Evolutionary conservation across 2,888 invertebrate species (phyloP), one percentile per base, ranked within the genome.

Genomic region (Acrobasis suavella): DNA sequence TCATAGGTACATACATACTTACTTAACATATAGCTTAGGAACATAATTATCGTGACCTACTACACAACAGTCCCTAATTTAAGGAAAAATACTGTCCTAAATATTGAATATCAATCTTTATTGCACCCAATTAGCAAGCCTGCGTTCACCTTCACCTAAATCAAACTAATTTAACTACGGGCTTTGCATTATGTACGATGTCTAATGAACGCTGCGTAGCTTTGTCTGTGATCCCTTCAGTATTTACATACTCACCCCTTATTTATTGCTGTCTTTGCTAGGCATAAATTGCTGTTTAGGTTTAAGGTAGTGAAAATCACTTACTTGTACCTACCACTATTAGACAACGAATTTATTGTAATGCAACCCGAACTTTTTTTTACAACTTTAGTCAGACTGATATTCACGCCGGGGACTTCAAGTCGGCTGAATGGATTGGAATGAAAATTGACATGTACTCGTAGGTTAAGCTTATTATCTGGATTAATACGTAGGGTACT

Each of bases 101-200:
- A 22, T 12, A 10, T 22, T 52, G 7, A 52, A 52, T 52, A 22
- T 22, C 14, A 32, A 52, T 17, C 22, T 22, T 22, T 51, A 51
- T 51, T 51, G 51, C 22, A 52, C 52, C 52, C 52, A 52, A 32
- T 52, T 52, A 52, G 32, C 12, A 7, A 14, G 52, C 32, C 8
- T 52, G 52, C 32, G 32, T 7, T 32, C 50, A 12, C 50, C 52
- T 32, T 52, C 52, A 52, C 52, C 52, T 52, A 52, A 22, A 52
- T 52, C 52, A 52, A 52, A 32, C 32, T 52, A 32, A 52, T 52
- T 52, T 52, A 52, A 52, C 52, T 52, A 32, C 14, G 22, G 52
- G 22, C 52, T 52, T 52, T 32, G 22, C 52, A 32, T 46, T 52
- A 52, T 32, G 32, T 52, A 52, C n/a, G 22, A 14, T 14, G 52